Evolutionary conservation across 1,140 invertebrate species (phyloP), one percentile per base, ranked within the genome.

Genomic region (Drosophila athabasca): DNA sequence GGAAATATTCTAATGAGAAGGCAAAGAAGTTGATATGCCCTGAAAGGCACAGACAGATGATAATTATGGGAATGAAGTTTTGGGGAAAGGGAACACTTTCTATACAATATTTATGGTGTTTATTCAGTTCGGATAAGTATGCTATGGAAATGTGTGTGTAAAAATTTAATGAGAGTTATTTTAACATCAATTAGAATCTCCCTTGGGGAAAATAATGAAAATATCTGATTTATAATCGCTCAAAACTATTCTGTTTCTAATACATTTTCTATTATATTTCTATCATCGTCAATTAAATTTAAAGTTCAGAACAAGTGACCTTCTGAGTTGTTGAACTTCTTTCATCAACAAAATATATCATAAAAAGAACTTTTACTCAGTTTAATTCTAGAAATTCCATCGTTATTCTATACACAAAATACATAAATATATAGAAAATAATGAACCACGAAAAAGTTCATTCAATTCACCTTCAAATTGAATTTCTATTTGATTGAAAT

Each of bases 401-500:
- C 11, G 35, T 39, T 39, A 0, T 9, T 35, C 31, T 35, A 9
- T 35, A 35, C 17, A 19, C 17, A 19, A 19, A 19, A 19, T 19
- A 19, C 17, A 19, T 19, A 19, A 19, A 19, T 35, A 35, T 39
- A 3, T 5, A 39, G 3, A 13, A 2, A 39, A 5, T 39, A 8
- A 5, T 39, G 35, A 39, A 39, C 35, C 11, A 39, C 35, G 11
- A 39, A 39, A 35, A 39, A 65, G 39, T 50, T 53, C 8, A 31
- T 51, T 77, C 35, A 15, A 22, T 53, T 69, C 58, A 69, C 60
- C 67, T 69, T 58, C 26, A n/a, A 17, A 35, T 49, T 58, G 8
- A 69, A 31, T 69, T 22, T 8, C 8, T 35, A 57, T 31, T 24
- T 57, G 57, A 62, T 70, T 58, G 78, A 62, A 81, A 62, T 80